Conservation (phyloP, 2,113 vertebrate species). For the Hemiprocne comata region DNA sequence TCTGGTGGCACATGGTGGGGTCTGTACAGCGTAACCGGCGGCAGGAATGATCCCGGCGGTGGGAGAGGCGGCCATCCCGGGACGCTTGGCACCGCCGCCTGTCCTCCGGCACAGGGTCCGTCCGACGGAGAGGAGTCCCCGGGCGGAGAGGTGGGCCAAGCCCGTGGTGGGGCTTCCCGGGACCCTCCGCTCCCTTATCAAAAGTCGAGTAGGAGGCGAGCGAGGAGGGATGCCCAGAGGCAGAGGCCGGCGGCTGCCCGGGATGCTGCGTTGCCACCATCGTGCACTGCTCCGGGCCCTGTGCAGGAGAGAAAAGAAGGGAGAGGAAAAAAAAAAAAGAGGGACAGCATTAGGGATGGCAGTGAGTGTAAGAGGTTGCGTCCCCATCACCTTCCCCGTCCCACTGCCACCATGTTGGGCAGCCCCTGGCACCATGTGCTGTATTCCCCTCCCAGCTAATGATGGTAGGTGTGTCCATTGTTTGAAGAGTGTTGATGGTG, state of each 20-base stretch:
- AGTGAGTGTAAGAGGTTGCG: not conserved
- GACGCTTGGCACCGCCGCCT: slow-evolving; percentile 16
- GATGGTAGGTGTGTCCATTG: too few species aligned
- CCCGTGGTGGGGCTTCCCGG: slow-evolving; percentile 75
- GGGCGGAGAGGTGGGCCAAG: slow-evolving; percentile 76
- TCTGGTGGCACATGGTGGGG: slow-evolving; percentile 53
- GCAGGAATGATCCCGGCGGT: slow-evolving; percentile 34
- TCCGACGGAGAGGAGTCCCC: slow-evolving; percentile 22
- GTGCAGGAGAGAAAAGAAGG: slow-evolving; percentile 26
- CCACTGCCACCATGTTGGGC: too few species aligned
- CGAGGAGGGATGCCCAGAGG: slow-evolving; percentile 83
- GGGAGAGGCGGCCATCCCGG: slow-evolving; percentile 43
- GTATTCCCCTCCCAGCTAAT: too few species aligned
- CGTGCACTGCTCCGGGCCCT: slow-evolving; percentile 93
- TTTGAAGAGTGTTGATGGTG: not conserved
- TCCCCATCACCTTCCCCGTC: fast-evolving
- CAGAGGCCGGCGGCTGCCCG: slow-evolving; percentile 78
- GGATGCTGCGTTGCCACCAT: slow-evolving; percentile 82
- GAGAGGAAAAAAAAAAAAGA: not conserved
- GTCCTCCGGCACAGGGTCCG: slow-evolving; percentile 19
- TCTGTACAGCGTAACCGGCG: slow-evolving; percentile 64
- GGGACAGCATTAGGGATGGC: fast-evolving
- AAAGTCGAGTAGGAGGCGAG: slow-evolving; percentile 89
- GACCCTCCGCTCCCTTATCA: slow-evolving; percentile 85
- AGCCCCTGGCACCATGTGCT: too few species aligned